phyloP scores from a whole-genome alignment of 2,113 vertebrate genomes.

The Catharus bicknelli region DNA sequence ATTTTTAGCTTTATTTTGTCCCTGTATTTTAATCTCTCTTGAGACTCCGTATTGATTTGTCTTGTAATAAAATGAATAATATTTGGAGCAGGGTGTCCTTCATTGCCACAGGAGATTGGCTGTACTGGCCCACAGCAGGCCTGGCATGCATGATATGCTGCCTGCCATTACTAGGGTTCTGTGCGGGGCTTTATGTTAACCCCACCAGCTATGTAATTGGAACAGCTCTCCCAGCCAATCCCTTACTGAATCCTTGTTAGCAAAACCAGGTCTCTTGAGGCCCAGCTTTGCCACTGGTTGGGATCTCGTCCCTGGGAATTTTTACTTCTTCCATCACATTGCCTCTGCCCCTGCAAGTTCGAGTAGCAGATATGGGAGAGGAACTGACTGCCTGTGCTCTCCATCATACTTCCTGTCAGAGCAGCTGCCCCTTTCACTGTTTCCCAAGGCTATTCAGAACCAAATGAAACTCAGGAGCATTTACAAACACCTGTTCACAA shows the following conservation, averaged over 20 bases:
- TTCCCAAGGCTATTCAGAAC: not conserved
- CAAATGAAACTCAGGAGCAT: not conserved
- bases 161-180: not conserved
- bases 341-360: not conserved
- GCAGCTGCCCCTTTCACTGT: not conserved
- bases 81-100: too few species aligned
- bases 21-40: too few species aligned
- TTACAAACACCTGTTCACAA: not conserved
- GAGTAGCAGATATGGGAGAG: not conserved
- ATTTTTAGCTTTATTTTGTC: too few species aligned
- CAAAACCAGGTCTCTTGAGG: not conserved
- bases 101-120: not conserved
- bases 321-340: not conserved
- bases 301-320: not conserved
- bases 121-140: accelerated
- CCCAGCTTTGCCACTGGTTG: not conserved
- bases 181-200: not conserved
- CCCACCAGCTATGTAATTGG: too few species aligned
- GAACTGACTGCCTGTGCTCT: not conserved
- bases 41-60: too few species aligned
- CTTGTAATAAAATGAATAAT: too few species aligned
- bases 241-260: accelerated
- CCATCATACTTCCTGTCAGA: not conserved
- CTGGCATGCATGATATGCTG: not conserved
- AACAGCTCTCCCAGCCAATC: not conserved